A percentile compares a stretch with the other conserved stretches of the same genome.
Evolutionary conservation across 2,888 invertebrate species (phyloP).

Genomic region (Elysia crispata): DNA sequence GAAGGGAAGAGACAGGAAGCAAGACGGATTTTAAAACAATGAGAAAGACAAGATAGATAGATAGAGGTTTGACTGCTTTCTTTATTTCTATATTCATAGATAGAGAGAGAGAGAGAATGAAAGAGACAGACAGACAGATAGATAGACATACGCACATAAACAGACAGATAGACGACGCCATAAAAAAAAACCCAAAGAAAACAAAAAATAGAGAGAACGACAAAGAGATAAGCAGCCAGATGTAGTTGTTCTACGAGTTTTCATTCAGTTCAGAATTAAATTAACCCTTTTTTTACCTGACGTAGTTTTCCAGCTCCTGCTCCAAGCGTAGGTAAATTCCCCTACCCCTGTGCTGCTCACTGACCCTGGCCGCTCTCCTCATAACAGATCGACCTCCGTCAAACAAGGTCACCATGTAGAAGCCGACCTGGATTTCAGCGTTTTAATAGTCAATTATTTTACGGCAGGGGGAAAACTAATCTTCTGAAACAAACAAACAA

Average conservation of each 20-base stretch:
- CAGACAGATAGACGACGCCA: neutral
- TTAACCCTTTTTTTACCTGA: too few species aligned
- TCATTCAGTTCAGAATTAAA: neutral
- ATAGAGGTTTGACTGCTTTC: neutral
- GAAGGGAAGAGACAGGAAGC: too few species aligned
- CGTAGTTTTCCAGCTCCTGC: constrained; percentile 15
- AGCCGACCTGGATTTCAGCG: constrained; percentile 19
- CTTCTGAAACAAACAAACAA: too few species aligned
- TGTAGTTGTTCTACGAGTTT: neutral
- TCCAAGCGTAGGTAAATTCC: constrained; percentile 30
- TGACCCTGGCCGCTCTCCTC: constrained; percentile 38
- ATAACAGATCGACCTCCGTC: constrained; percentile 31
- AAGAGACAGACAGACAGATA: neutral
- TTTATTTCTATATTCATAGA: too few species aligned
- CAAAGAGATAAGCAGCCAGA: neutral
- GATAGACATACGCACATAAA: too few species aligned
- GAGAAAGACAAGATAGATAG: too few species aligned
- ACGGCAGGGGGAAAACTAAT: too few species aligned
- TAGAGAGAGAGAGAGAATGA: neutral
- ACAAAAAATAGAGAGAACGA: too few species aligned
- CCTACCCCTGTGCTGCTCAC: constrained; percentile 20
- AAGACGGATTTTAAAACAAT: too few species aligned
- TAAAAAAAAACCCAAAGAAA: too few species aligned
- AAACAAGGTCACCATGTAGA: constrained; percentile 30
- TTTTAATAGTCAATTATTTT: too few species aligned